phyloP scores from a whole-genome alignment of 2,797 vertebrate species.

The Channa striata region DNA sequence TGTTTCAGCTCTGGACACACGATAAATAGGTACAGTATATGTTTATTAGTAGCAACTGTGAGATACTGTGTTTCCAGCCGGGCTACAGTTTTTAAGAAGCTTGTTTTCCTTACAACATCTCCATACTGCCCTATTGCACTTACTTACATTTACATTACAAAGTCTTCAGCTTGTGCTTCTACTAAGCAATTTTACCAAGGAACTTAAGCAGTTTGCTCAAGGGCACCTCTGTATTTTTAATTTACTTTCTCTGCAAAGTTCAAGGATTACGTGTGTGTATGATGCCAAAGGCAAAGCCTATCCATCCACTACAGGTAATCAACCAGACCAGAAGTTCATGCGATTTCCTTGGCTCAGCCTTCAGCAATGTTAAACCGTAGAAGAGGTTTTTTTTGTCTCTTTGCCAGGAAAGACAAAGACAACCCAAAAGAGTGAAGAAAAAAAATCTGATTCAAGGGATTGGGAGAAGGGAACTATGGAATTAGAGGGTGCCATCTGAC shows the following conservation, averaged over 20 bases:
- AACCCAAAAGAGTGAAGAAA: conserved; percentile 22
- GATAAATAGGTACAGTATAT: conserved; percentile 5
- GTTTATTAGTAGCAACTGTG: conserved; percentile 55
- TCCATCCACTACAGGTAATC: conserved; percentile 16
- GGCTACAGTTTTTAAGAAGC: conserved; percentile 5
- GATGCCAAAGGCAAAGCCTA: conserved; percentile 17
- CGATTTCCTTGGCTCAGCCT: conserved; percentile 20
- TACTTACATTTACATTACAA: conserved; percentile 2
- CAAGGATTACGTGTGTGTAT: conserved; percentile 17
- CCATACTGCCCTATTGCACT: background rate
- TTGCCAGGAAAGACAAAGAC: conserved; percentile 53
- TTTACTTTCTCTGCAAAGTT: conserved; percentile 24
- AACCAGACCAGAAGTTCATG: conserved; percentile 2
- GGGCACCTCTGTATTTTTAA: conserved; percentile 26
- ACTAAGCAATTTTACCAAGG: conserved; percentile 9
- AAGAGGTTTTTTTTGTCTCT: conserved; percentile 13
- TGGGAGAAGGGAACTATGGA: conserved; percentile 42
- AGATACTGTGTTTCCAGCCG: conserved; percentile 21
- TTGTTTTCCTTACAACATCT: conserved; percentile 22
- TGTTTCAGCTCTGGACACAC: conserved; percentile 40
- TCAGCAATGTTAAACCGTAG: conserved; percentile 25
- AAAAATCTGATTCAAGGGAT: conserved; percentile 43
- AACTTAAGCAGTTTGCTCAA: conserved; percentile 23
- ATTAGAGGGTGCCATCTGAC: conserved; percentile 64
- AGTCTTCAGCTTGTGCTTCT: conserved; percentile 4